phyloP scores from a whole-genome alignment of 2,797 vertebrate species.

The Onychomys arenicola region DNA sequence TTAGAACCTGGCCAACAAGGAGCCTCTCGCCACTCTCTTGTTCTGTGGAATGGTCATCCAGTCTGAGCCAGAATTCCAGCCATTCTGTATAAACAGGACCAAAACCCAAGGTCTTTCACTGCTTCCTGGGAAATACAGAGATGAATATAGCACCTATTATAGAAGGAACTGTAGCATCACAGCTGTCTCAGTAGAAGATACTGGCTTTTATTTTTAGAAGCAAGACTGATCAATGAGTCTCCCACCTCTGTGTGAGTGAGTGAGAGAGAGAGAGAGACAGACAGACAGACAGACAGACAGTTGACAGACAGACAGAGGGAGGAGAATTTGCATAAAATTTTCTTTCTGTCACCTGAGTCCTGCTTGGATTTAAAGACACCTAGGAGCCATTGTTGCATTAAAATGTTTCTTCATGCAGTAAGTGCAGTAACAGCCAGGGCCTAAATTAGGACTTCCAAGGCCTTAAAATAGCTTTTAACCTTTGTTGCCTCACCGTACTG shows the following conservation, averaged over 20 bases:
- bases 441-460: slow-evolving; percentile 11
- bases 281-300: too few species aligned
- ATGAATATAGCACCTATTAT: background rate
- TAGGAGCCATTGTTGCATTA: background rate
- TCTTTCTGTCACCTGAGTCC: slow-evolving; percentile 25
- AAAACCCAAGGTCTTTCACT: background rate
- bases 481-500: background rate
- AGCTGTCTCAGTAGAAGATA: background rate
- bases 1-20: background rate
- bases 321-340: background rate
- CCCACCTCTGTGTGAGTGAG: background rate
- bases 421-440: slow-evolving; percentile 31
- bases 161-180: background rate
- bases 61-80: background rate
- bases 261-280: background rate
- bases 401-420: slow-evolving; percentile 20
- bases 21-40: background rate
- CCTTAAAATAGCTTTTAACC: slow-evolving; percentile 51
- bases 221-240: background rate
- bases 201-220: background rate
- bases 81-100: background rate
- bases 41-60: background rate
- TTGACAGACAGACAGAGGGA: background rate
- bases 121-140: background rate
- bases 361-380: slow-evolving; percentile 22